Base-by-base conservation (phyloP, 2,113 vertebrate genomes). In the Hirundichthys speculiger region DNA sequence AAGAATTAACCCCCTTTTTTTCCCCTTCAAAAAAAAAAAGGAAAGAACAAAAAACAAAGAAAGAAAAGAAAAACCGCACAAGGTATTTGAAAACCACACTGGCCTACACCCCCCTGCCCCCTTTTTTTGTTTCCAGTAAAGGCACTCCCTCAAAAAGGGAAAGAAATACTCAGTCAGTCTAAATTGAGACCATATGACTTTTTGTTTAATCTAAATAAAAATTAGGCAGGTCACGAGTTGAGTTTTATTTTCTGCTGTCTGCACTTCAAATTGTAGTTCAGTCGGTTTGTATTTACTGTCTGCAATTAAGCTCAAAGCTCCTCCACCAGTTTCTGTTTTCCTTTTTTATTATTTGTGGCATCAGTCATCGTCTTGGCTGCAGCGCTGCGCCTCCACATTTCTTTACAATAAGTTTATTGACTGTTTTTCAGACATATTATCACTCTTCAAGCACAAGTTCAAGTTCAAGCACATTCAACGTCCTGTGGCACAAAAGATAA, bases 131-230 rank as follows among this genome's bases (percentile, higher is more conserved):
- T 79, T 84, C 86, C 77, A 85, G 65, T 63, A 13, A 1, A 42
- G 54, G 70, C 52, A 43, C 43, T 74, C 52, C 46, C 61, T 69
- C 47, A 0, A 68, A 54, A 52, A 42, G 66, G 41, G 30, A n/a
- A 73, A 73, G 47, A 79, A 86, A 62, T 55, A 75, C 34, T 21
- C 60, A 63, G 64, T 76, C 56, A 19, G 30, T 59, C 64, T 25
- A 69, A 86, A 91, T 79, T 66, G 74, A 85, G 86, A 82, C 81
- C 88, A 88, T 70, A 87, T 84, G 86, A 69, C 64, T 76, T 70
- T 65, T 69, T 43, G 38, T 52, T 71, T 43, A 75, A 80, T 80
- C 40, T 73, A 68, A 84, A 71, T 63, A 71, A 68, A 82, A 75
- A 63, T 81, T 79, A 58, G 62, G 43, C 51, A 48, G 48, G 21